Base-by-base conservation (phyloP, 2,113 vertebrate genomes). In the Centrocercus urophasianus region DNA sequence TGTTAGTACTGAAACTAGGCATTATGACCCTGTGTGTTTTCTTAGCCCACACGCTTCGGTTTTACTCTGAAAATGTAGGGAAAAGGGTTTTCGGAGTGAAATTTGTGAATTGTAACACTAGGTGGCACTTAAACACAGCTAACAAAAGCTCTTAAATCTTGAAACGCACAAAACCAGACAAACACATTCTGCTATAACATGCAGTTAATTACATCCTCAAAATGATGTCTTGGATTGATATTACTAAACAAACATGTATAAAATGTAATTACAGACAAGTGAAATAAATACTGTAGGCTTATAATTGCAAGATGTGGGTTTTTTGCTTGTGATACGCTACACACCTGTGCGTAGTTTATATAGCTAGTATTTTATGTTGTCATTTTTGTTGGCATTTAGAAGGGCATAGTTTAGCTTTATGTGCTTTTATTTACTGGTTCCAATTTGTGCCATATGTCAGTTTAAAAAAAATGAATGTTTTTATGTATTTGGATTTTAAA, bases 41-140 rank as follows among this genome's bases (percentile, higher is more conserved):
- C 63, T 48, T 45, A 77, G 54, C 36, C 12, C 42, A 34, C 10
- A 28, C 38, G 34, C 32, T 36, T 94, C 56, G 21, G 6, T 52
- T 83, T 73, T 56, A 36, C 36, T 56, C 28, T 66, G 57, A 63
- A 82, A 88, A 47, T 13, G 12, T 28, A 11, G 28, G 18, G 27
- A n/a, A 28, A 70, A 22, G 21, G 16, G 27, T 36, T 70, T 94
- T 69, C 40, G 48, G 90, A 78, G 61, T 38, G 69, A 96, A 96
- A 91, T 87, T 73, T 67, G 76, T 96, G 95, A 83, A 63, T 94
- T 96, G 65, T 89, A 97, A 97, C 98, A 95, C 98, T 98, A 98
- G 98, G 87, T 98, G 98, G 98, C 98, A 98, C 96, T 98, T 97
- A 95, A 98, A 97, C 96, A 97, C 97, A 98, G 89, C 97, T 95